phyloP scores from a whole-genome alignment of 2,888 invertebrate species.

The Drosophila incognita region DNA sequence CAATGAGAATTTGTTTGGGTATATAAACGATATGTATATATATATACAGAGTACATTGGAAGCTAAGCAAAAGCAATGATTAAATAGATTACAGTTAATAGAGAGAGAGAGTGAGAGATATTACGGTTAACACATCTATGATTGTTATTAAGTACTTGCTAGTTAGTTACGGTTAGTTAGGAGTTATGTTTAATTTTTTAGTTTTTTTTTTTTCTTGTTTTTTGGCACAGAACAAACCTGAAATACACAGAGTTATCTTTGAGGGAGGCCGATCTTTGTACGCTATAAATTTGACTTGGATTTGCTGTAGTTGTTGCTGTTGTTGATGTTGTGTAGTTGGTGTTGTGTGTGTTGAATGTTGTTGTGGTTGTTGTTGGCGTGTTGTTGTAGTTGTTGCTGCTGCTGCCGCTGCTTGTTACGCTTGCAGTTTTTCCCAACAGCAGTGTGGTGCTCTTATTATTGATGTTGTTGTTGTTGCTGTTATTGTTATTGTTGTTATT shows the following conservation, averaged over 20 bases:
- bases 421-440: slow-evolving; percentile 62
- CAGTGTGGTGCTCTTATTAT: slow-evolving; percentile 63
- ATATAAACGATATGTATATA: slow-evolving; percentile 10
- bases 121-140: slow-evolving; percentile 36
- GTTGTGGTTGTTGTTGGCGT: slow-evolving; percentile 52
- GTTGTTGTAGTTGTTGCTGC: slow-evolving; percentile 42
- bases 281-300: slow-evolving; percentile 86
- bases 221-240: slow-evolving; percentile 84
- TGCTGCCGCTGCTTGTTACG: slow-evolving; percentile 47
- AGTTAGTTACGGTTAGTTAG: slow-evolving; percentile 55
- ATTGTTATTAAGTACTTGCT: slow-evolving; percentile 36
- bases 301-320: slow-evolving; percentile 79
- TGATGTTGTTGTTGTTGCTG: slow-evolving; percentile 48
- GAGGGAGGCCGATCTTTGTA: slow-evolving; percentile 88
- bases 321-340: slow-evolving; percentile 62
- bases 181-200: slow-evolving; percentile 12
- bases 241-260: slow-evolving; percentile 85
- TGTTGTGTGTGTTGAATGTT: slow-evolving; percentile 59
- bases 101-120: background rate
- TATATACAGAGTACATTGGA: slow-evolving; percentile 29
- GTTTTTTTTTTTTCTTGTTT: background rate
- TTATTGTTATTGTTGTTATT: slow-evolving; percentile 67
- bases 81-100: slow-evolving; percentile 28
- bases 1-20: slow-evolving; percentile 50
- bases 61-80: slow-evolving; percentile 74